Evolutionary conservation across 1,140 invertebrate genomes (phyloP).

Genomic region (Lordiphosa mommai): DNA sequence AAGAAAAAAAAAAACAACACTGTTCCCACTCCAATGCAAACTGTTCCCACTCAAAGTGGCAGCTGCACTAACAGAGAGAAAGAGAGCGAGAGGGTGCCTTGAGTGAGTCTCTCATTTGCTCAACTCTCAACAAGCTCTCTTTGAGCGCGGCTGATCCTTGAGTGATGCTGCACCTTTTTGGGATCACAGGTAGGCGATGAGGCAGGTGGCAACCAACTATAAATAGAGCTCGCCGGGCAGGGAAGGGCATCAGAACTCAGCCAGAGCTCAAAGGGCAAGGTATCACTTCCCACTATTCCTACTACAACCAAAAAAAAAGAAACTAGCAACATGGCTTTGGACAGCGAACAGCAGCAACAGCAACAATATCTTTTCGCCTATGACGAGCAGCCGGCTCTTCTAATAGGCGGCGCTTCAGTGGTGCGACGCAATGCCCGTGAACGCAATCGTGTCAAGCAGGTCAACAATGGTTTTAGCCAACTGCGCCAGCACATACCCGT

Average conservation of each 20-base stretch:
- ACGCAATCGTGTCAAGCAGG: conserved; percentile 95
- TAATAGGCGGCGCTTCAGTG: conserved; percentile 82
- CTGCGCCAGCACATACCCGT: conserved; percentile 92
- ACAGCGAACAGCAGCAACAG: conserved; percentile 16
- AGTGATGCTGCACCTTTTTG: conserved; percentile 22
- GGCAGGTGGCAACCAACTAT: conserved; percentile 58
- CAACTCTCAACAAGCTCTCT: not conserved
- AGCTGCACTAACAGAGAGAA: conserved; percentile 16
- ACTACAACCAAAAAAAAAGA: not conserved
- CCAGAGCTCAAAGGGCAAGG: conserved; percentile 44
- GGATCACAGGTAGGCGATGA: conserved; percentile 25
- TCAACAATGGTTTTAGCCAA: conserved; percentile 95
- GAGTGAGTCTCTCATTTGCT: not conserved
- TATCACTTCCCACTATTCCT: not conserved
- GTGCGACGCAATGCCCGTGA: conserved; percentile 95
- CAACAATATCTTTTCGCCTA: conserved; percentile 24
- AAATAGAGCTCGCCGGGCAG: conserved; percentile 64
- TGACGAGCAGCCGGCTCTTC: conserved; percentile 18
- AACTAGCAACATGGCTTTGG: conserved; percentile 25
- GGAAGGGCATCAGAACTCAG: conserved; percentile 77
- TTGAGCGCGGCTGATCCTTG: conserved; percentile 21
- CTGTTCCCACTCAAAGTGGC: conserved; percentile 22
- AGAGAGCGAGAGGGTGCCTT: not conserved
- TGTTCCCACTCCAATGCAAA: conserved; percentile 6
- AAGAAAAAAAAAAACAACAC: conserved; percentile 8